Evolutionary conservation across 2,797 vertebrate species (phyloP).

Genomic region (Betta splendens): DNA sequence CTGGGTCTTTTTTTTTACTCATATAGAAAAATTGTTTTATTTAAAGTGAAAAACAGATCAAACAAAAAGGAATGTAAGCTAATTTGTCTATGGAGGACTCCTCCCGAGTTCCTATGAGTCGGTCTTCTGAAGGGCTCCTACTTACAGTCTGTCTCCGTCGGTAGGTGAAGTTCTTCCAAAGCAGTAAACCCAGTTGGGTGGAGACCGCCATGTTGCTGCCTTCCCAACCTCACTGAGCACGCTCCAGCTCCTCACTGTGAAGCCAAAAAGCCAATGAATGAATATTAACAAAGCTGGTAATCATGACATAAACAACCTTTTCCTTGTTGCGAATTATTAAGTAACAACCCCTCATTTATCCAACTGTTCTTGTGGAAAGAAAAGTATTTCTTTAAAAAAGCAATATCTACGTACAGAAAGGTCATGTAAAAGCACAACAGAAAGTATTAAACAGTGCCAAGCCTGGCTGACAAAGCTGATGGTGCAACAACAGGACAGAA

Average conservation of each 20-base stretch:
- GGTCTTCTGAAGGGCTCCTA: slow-evolving; percentile 19
- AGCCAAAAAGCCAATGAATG: slow-evolving; percentile 28
- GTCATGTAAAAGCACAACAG: slow-evolving; percentile 23
- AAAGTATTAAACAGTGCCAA: slow-evolving; percentile 16
- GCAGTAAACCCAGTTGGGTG: slow-evolving; percentile 92
- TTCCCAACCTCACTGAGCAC: slow-evolving; percentile 66
- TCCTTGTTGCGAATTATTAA: background rate
- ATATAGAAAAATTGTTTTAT: background rate
- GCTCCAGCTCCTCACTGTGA: slow-evolving; percentile 68
- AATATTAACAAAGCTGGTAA: slow-evolving; percentile 1
- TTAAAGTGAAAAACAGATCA: background rate
- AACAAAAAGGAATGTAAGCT: background rate
- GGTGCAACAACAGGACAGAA: background rate
- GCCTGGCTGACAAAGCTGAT: background rate
- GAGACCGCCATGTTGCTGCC: slow-evolving; percentile 88
- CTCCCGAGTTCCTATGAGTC: slow-evolving; percentile 1
- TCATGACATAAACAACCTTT: background rate
- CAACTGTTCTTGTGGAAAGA: background rate
- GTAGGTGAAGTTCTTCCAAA: slow-evolving; percentile 99
- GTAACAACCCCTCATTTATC: background rate
- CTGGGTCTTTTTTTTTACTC: background rate
- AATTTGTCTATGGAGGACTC: background rate
- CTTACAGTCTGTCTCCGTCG: slow-evolving; percentile 97
- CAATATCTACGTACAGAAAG: background rate
- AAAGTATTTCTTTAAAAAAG: background rate